phyloP scores from a whole-genome alignment of 2,888 invertebrate genomes.

The Ecliptopera silaceata region DNA sequence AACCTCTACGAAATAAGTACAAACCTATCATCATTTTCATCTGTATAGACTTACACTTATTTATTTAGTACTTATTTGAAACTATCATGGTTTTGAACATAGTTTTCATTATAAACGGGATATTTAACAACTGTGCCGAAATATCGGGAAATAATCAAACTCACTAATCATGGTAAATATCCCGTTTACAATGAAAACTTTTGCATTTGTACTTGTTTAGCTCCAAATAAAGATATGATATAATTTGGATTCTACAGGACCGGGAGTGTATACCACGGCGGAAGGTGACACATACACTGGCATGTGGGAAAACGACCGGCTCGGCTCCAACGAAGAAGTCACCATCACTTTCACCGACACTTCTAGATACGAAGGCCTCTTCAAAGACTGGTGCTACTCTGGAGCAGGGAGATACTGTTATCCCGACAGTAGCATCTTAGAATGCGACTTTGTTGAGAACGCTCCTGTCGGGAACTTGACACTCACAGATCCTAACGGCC shows the following conservation, averaged over 20 bases:
- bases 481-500: conserved; percentile 78
- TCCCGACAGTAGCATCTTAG: conserved; percentile 74
- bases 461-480: conserved; percentile 68
- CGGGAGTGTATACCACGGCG: conserved; percentile 81
- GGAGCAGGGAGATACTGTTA: conserved; percentile 78
- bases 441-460: conserved; percentile 77
- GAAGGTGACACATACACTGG: conserved; percentile 83
- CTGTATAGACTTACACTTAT: too few relatives aligned
- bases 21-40: too few relatives aligned
- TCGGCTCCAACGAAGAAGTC: conserved; percentile 60
- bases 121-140: too few relatives aligned
- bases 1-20: too few relatives aligned
- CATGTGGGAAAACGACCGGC: conserved; percentile 80
- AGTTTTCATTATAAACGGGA: too few relatives aligned
- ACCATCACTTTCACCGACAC: conserved; percentile 71
- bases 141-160: too few relatives aligned
- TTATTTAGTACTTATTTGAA: too few relatives aligned
- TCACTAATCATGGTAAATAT: too few relatives aligned
- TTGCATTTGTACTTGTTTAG: too few relatives aligned
- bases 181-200: too few relatives aligned
- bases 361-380: conserved; percentile 73
- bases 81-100: too few relatives aligned
- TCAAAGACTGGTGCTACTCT: conserved; percentile 74
- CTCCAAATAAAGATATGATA: too few relatives aligned
- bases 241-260: conserved; percentile 49